Percentiles rank a stretch among this genome's conserved stretches.
phyloP scores from a whole-genome alignment of 2,888 invertebrate genomes.

The Galerucella pusilla region DNA sequence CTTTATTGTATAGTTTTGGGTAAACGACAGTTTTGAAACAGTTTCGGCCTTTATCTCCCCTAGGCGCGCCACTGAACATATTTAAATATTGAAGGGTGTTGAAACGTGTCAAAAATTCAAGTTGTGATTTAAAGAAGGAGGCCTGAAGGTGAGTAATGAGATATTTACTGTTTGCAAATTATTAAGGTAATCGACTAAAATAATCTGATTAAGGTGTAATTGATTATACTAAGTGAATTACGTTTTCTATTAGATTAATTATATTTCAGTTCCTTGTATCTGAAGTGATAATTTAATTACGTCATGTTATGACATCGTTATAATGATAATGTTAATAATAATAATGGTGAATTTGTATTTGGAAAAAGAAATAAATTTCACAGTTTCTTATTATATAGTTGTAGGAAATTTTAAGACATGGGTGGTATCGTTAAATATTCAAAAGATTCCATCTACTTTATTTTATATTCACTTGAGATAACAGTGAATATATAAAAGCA shows the following conservation, averaged over 20 bases:
- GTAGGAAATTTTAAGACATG: too few relatives aligned
- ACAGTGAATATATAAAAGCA: too few relatives aligned
- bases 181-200: slow-evolving; percentile 30
- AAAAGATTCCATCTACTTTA: too few relatives aligned
- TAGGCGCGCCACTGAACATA: neutral
- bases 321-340: neutral
- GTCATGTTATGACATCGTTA: neutral
- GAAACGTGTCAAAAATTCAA: slow-evolving; percentile 2
- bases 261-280: slow-evolving; percentile 7
- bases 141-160: slow-evolving; percentile 14
- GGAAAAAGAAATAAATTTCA: too few relatives aligned
- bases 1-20: too few relatives aligned
- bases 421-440: too few relatives aligned
- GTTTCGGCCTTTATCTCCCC: too few relatives aligned
- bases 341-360: neutral
- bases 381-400: too few relatives aligned
- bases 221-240: slow-evolving; percentile 35
- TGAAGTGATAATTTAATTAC: neutral
- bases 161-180: slow-evolving; percentile 28
- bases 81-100: neutral
- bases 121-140: neutral
- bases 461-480: too few relatives aligned
- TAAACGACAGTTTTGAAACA: too few relatives aligned
- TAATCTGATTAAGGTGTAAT: slow-evolving; percentile 34
- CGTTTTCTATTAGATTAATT: slow-evolving; percentile 33